Evolutionary conservation across 2,113 vertebrate genomes (phyloP).

Genomic region (Cyanoramphus novaezelandiae): DNA sequence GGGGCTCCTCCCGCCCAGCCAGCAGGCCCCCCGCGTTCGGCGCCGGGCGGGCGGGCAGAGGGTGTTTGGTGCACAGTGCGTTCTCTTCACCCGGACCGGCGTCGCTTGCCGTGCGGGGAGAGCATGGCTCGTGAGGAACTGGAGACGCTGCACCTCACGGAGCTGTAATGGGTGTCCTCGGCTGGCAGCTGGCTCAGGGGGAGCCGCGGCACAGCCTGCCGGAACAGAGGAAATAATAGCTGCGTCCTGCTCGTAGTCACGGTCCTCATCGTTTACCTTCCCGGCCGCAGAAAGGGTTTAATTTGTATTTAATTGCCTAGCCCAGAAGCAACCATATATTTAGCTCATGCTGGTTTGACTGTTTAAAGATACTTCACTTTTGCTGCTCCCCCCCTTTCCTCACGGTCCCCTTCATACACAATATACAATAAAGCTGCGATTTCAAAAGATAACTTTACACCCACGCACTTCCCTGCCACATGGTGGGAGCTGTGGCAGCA

Average conservation of each 20-base stretch:
- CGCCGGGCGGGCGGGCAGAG: too few species aligned
- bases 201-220: neutral
- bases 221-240: neutral
- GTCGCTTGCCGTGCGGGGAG: fast-evolving
- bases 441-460: neutral
- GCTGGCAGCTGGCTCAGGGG: neutral
- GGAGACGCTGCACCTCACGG: neutral
- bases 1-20: neutral
- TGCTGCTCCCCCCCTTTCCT: fast-evolving
- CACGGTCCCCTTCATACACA: fast-evolving
- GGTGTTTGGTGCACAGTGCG: neutral
- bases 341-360: neutral
- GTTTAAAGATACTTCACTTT: neutral
- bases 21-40: too few species aligned
- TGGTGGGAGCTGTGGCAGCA: neutral
- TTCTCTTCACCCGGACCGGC: fast-evolving
- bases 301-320: neutral
- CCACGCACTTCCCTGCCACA: neutral
- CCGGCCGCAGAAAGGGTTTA: neutral
- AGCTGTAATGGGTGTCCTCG: neutral
- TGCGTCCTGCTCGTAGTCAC: neutral
- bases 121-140: fast-evolving
- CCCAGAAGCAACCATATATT: neutral
- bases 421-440: neutral
- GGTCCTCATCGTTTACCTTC: too few species aligned